A percentile compares a stretch with the other conserved stretches of the same genome.
Evolutionary conservation across 1,140 invertebrate genomes (phyloP).

Genomic region (Bombus waltoni): DNA sequence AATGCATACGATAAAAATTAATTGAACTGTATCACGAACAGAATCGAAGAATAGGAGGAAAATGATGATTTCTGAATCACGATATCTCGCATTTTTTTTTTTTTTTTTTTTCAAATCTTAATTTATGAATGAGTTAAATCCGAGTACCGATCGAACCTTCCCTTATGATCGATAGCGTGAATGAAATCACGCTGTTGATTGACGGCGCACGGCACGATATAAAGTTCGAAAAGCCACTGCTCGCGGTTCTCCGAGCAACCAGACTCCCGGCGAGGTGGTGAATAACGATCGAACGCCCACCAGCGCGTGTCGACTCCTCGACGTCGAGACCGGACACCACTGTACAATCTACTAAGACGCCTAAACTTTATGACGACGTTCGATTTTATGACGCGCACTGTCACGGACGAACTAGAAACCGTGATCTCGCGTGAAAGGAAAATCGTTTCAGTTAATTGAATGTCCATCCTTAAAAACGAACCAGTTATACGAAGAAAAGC

Average conservation of each 20-base stretch:
- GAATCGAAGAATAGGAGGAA: too few relatives aligned
- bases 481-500: not conserved
- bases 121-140: not conserved
- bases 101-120: too few relatives aligned
- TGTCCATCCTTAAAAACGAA: not conserved
- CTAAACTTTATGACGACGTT: slow-evolving; percentile 42
- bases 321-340: slow-evolving; percentile 8
- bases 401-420: slow-evolving; percentile 16
- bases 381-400: slow-evolving; percentile 21
- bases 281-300: slow-evolving; percentile 63
- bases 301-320: not conserved
- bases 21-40: not conserved
- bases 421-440: not conserved
- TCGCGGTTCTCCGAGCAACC: slow-evolving; percentile 17
- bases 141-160: not conserved
- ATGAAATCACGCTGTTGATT: slow-evolving; percentile 37
- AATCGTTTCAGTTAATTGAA: slow-evolving; percentile 28
- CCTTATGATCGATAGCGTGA: slow-evolving; percentile 24
- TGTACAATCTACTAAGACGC: not conserved
- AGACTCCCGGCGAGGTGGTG: slow-evolving; percentile 61
- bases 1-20: not conserved
- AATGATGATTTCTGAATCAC: not conserved
- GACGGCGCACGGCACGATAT: slow-evolving; percentile 25
- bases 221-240: slow-evolving; percentile 30
- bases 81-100: too few relatives aligned